phyloP scores from a whole-genome alignment of 2,888 invertebrate species.

The Octonoba sinensis region DNA sequence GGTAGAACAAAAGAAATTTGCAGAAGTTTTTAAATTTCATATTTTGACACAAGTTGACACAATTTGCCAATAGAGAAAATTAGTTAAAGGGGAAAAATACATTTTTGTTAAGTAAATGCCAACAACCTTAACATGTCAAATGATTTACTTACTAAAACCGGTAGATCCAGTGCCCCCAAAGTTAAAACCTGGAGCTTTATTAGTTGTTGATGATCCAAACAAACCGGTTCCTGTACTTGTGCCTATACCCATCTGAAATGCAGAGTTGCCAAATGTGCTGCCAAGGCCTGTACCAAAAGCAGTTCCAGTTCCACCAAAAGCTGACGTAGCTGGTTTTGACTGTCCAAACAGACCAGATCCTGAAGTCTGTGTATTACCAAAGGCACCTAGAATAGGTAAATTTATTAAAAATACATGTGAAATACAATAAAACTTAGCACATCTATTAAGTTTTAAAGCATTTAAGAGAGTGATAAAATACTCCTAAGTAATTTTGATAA shows the following conservation, averaged over 20 bases:
- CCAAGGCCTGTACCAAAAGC: constrained; percentile 57
- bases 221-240: constrained; percentile 73
- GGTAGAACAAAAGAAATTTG: too few relatives aligned
- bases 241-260: constrained; percentile 76
- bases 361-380: constrained; percentile 53
- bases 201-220: constrained; percentile 74
- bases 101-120: too few relatives aligned
- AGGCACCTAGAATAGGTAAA: constrained; percentile 26
- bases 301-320: constrained; percentile 71
- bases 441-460: neutral
- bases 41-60: too few relatives aligned
- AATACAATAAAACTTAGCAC: neutral
- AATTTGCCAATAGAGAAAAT: too few relatives aligned
- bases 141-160: constrained; percentile 46
- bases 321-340: constrained; percentile 72
- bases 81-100: too few relatives aligned
- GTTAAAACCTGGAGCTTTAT: constrained; percentile 70
- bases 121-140: too few relatives aligned
- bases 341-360: constrained; percentile 72
- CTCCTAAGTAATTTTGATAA: too few relatives aligned
- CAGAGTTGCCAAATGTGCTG: constrained; percentile 69
- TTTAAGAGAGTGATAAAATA: too few relatives aligned
- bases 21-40: too few relatives aligned
- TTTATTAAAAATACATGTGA: neutral
- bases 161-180: constrained; percentile 45